phyloP scores from a whole-genome alignment of 2,888 invertebrate genomes.

The Dorcus parallelipipedus region DNA sequence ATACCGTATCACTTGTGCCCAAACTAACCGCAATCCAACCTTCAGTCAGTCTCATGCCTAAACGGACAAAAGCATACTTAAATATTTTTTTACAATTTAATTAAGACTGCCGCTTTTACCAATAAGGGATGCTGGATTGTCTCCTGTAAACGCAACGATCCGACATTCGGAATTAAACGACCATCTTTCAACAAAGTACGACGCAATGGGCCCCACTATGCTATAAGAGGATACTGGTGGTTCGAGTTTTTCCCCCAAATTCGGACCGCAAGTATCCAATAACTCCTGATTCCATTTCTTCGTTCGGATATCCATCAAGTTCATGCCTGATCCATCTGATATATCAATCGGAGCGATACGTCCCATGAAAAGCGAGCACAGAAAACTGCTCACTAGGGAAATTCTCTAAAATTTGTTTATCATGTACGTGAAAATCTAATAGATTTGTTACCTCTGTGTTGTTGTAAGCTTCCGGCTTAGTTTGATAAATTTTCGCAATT shows the following conservation, averaged over 20 bases:
- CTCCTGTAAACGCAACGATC: constrained; percentile 89
- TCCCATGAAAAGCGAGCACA: constrained; percentile 83
- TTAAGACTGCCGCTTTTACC: constrained; percentile 49
- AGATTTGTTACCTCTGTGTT: constrained; percentile 63
- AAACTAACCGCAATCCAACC: constrained; percentile 85
- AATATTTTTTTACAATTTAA: too few relatives aligned
- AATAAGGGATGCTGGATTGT: constrained; percentile 85
- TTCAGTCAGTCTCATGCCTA: constrained; percentile 74
- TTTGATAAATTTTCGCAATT: constrained; percentile 82
- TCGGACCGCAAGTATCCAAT: constrained; percentile 73
- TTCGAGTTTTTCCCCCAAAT: constrained; percentile 71
- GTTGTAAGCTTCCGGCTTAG: constrained; percentile 65
- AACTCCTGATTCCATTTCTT: constrained; percentile 75
- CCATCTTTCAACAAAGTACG: constrained; percentile 83
- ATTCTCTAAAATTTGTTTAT: constrained; percentile 63
- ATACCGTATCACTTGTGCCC: constrained; percentile 92
- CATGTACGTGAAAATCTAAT: constrained; percentile 1
- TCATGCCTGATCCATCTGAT: constrained; percentile 96
- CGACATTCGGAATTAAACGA: constrained; percentile 77
- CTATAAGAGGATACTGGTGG: constrained; percentile 67
- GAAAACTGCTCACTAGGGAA: constrained; percentile 90
- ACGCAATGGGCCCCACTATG: constrained; percentile 68
- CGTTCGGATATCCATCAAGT: constrained; percentile 77
- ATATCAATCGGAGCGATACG: constrained; percentile 86
- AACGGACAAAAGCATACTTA: constrained; percentile 8